Base-by-base conservation (phyloP, 2,113 vertebrate species). In the Ochotona princeps region DNA sequence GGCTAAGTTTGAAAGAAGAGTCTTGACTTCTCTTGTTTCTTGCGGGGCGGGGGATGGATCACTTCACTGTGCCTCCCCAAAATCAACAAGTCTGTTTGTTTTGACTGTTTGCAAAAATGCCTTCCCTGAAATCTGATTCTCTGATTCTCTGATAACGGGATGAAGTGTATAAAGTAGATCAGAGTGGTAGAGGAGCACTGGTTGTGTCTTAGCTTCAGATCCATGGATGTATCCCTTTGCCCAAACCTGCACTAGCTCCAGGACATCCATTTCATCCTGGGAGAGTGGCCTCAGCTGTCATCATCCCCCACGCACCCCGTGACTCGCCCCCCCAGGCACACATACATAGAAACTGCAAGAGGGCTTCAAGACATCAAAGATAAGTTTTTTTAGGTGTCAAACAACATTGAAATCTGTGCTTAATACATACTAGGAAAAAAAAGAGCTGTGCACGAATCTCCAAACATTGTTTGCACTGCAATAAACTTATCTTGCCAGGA, bases 321-420 rank as follows among this genome's bases (percentile, higher is more conserved):
- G 49, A 73, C 9, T 21, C 0, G n/a, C 0, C 57, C 12, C 1
- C 44, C 4, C 5, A 0, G 3, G 14, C 11, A 26, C 8, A 35
- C 1, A 2, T 23, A 69, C 17, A 61, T 44, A 69, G 86, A 49
- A 32, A 69, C 20, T 12, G 17, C 54, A 57, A 17, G 13, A 17
- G 54, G 54, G 17, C 54, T 57, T 57, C 54, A 57, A 57, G 17
- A 57, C 54, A 57, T 57, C 17, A 57, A 57, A 57, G 54, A 57
- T 17, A 57, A 57, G 54, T 57, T 57, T 57, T 14, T 57, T 57
- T 57, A 12, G 5, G 54, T 14, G 14, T 57, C 13, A 57, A 57
- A 57, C 13, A 57, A 14, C 17, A 2, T 57, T 57, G 54, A 57
- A 57, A 4, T 57, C 54, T 5, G 17, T 54, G 54, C 54, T 57